Percentiles rank a stretch among this genome's conserved stretches.
phyloP scores from a whole-genome alignment of 1,140 invertebrate species.

The Cydia strobilella region DNA sequence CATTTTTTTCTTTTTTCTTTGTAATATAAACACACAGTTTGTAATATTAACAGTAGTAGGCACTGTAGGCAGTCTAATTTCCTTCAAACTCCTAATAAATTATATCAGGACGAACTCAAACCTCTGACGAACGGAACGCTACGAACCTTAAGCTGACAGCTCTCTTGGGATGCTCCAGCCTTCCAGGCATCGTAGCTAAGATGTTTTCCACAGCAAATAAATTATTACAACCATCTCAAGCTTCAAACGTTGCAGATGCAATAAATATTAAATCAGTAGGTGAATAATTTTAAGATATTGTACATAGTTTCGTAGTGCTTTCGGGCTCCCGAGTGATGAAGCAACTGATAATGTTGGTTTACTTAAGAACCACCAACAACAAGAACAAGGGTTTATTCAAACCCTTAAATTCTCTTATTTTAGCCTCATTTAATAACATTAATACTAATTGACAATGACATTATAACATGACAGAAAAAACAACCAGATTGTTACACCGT shows the following conservation, averaged over 20 bases:
- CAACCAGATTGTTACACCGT: no score
- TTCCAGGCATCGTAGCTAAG: not conserved
- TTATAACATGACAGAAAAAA: no score
- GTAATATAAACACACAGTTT: no score
- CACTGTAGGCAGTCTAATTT: not conserved
- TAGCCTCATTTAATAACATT: no score
- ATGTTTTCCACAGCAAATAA: not conserved
- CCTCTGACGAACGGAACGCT: not conserved
- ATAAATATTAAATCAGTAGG: constrained; percentile 13
- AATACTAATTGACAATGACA: no score
- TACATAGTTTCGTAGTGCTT: not conserved
- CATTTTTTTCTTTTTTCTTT: not conserved
- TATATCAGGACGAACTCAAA: not conserved
- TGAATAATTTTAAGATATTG: not conserved
- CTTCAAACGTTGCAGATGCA: not conserved
- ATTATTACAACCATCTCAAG: constrained; percentile 9
- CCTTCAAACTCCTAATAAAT: not conserved
- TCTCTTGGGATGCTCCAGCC: not conserved
- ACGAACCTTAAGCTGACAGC: constrained; percentile 8
- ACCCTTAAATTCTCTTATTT: no score
- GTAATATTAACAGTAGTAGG: no score
- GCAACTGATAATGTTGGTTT: not conserved
- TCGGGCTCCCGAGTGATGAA: not conserved
- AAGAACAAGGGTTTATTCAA: not conserved
- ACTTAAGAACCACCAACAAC: not conserved